Evolutionary conservation across 2,113 vertebrate species (phyloP).

Genomic region (Baryphthengus martii): DNA sequence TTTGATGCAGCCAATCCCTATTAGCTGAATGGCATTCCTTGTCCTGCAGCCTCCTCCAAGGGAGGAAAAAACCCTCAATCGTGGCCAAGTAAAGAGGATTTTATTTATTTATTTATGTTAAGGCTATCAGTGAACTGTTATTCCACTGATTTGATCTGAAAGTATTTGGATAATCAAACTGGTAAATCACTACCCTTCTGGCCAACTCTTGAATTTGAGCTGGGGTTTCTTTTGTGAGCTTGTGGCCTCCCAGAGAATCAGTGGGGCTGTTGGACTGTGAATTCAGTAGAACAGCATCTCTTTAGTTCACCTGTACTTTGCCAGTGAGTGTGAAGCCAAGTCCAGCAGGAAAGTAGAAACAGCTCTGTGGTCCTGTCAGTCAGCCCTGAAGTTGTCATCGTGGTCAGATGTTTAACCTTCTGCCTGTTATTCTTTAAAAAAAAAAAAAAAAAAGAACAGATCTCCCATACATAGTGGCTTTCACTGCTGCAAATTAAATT

Average conservation of each 20-base stretch:
- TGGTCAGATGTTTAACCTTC: background rate
- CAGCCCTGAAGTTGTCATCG: background rate
- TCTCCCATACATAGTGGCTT: background rate
- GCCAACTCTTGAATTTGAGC: background rate
- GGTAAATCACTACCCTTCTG: background rate
- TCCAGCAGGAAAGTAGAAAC: background rate
- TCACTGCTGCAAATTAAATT: background rate
- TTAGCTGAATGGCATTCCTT: conserved; percentile 87
- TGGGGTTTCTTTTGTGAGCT: background rate
- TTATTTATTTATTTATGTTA: background rate
- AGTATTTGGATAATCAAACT: background rate
- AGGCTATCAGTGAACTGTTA: conserved; percentile 3
- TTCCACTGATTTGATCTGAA: conserved; percentile 7
- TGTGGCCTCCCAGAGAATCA: background rate
- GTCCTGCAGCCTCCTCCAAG: conserved; percentile 63
- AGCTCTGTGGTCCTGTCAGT: background rate
- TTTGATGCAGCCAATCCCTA: conserved; percentile 76
- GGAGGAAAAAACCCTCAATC: background rate
- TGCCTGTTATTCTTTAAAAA: background rate
- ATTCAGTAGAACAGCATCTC: background rate
- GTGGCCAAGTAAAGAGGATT: conserved; percentile 21
- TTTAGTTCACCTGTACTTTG: background rate
- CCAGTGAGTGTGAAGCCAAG: background rate
- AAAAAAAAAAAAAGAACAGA: background rate
- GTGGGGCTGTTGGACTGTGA: background rate